Evolutionary conservation across 2,113 vertebrate genomes (phyloP).

Genomic region (Lepus europaeus): DNA sequence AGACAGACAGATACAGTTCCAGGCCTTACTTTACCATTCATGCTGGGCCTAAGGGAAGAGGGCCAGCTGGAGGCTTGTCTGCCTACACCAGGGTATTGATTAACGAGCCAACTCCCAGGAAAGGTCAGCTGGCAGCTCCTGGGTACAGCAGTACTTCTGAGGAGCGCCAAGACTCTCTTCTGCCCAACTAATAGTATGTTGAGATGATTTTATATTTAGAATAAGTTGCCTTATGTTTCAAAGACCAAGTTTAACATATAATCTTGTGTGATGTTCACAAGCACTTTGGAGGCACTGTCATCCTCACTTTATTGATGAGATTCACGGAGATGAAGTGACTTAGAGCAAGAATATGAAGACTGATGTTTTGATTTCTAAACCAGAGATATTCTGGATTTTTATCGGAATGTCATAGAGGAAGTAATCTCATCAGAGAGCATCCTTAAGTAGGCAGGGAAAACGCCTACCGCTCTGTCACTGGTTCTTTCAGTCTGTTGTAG

Average conservation of each 20-base stretch:
- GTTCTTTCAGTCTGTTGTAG: background rate
- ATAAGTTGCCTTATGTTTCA: background rate
- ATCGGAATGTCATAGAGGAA: background rate
- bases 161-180: background rate
- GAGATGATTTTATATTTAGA: background rate
- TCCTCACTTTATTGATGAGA: background rate
- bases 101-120: background rate
- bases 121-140: too few species aligned
- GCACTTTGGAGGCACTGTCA: background rate
- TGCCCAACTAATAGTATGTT: background rate
- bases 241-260: background rate
- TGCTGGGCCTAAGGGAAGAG: background rate
- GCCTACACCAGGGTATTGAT: rapidly evolving
- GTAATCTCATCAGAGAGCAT: background rate
- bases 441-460: background rate
- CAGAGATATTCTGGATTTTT: background rate
- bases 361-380: background rate
- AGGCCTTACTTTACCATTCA: background rate
- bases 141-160: background rate
- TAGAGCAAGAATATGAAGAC: background rate
- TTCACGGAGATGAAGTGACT: background rate
- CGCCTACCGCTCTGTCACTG: background rate
- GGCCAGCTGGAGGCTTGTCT: background rate
- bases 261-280: background rate
- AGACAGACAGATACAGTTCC: background rate